Evolutionary conservation across 2,797 vertebrate genomes (phyloP).

Genomic region (Erithacus rubecula): DNA sequence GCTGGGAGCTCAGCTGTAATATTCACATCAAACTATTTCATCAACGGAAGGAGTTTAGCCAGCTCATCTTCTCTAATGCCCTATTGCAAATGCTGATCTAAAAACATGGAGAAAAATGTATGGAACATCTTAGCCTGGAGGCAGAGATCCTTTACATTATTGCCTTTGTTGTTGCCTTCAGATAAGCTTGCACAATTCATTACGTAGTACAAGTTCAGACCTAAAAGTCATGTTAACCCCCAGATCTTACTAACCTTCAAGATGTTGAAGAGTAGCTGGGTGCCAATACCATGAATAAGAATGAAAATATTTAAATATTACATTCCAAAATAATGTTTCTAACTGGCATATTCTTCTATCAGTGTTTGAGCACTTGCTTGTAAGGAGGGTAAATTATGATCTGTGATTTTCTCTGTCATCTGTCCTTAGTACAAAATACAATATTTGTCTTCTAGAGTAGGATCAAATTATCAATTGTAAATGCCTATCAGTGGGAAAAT

Average conservation of each 20-base stretch:
- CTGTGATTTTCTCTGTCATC: not conserved
- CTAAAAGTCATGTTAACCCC: not conserved
- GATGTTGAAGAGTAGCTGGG: not conserved
- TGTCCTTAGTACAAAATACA: not conserved
- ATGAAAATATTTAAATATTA: not conserved
- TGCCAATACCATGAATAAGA: not conserved
- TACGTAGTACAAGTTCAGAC: not conserved
- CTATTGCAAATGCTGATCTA: not conserved
- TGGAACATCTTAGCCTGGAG: not conserved
- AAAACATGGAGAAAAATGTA: not conserved
- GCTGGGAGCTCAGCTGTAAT: not conserved
- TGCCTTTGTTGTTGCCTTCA: not conserved
- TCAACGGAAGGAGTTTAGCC: not conserved
- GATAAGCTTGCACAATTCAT: not conserved
- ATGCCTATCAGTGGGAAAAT: not conserved
- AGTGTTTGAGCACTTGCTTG: not conserved
- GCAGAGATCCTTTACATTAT: not conserved
- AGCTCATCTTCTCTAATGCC: not conserved
- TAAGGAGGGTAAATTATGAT: not conserved
- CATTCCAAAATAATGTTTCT: not conserved
- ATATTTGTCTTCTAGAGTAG: not conserved
- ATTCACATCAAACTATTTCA: not conserved
- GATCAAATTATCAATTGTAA: not conserved
- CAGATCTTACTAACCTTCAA: not conserved
- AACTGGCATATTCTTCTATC: not conserved